phyloP scores from a whole-genome alignment of 2,888 invertebrate species.

The Drosophila subquinaria region DNA sequence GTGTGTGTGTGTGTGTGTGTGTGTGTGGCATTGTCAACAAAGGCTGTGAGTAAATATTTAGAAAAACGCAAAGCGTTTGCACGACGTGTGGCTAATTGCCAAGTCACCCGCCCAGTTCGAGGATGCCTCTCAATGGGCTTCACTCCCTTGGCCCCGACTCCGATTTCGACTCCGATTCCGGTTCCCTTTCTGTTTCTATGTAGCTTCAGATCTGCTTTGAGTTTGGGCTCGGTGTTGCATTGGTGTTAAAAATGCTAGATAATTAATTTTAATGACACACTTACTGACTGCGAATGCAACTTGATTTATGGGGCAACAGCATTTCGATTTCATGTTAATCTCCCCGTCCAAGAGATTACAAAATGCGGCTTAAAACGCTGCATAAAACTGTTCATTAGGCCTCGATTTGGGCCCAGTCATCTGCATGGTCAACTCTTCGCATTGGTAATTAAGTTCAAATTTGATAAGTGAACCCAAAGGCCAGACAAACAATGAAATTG shows the following conservation, averaged over 20 bases:
- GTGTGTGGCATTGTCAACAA: constrained; percentile 54
- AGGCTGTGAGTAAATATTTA: constrained; percentile 72
- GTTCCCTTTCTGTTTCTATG: not conserved
- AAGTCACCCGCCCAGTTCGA: constrained; percentile 31
- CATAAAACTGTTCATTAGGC: constrained; percentile 78
- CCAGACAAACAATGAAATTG: constrained; percentile 31
- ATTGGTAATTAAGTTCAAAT: constrained; percentile 71
- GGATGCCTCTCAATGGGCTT: constrained; percentile 2
- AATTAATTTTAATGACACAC: constrained; percentile 82
- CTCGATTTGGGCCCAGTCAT: not conserved
- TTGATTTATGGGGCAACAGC: constrained; percentile 67
- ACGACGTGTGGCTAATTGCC: constrained; percentile 75
- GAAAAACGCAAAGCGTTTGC: constrained; percentile 16
- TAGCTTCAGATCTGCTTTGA: not conserved
- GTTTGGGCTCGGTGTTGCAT: not conserved
- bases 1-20: constrained; percentile 8
- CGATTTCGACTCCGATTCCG: not conserved
- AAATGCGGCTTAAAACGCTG: constrained; percentile 57
- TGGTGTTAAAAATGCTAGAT: constrained; percentile 71
- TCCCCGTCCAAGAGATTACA: constrained; percentile 58
- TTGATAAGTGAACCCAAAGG: constrained; percentile 70
- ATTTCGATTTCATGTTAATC: constrained; percentile 58
- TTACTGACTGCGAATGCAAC: constrained; percentile 68
- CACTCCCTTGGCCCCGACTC: constrained; percentile 7
- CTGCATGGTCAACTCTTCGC: constrained; percentile 1